Evolutionary conservation across 2,797 vertebrate genomes (phyloP).

Genomic region (Pangasius sanitwongsei): DNA sequence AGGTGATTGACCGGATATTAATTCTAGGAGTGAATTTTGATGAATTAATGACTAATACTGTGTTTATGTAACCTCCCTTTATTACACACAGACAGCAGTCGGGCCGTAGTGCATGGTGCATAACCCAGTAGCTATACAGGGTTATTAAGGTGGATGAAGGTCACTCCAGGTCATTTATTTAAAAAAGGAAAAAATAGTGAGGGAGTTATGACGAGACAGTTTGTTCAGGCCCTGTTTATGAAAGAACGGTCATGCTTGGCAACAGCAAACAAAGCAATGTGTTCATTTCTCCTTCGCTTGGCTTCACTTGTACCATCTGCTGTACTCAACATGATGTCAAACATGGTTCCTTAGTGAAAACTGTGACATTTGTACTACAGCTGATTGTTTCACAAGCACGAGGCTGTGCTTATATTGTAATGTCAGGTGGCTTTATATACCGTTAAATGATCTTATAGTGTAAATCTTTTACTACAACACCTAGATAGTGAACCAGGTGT

Average conservation of each 20-base stretch:
- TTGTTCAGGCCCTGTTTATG: conserved; percentile 35
- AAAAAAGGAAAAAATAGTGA: conserved; percentile 18
- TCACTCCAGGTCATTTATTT: conserved; percentile 40
- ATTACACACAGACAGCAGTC: background rate
- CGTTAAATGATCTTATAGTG: background rate
- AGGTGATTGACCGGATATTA: conserved; percentile 50
- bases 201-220: conserved; percentile 60
- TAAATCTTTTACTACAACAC: background rate
- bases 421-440: background rate
- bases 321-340: conserved; percentile 15
- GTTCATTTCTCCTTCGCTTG: conserved; percentile 3
- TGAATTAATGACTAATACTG: background rate
- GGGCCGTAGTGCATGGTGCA: background rate
- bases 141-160: conserved; percentile 22
- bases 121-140: background rate
- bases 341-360: background rate
- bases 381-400: background rate
- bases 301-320: conserved; percentile 24
- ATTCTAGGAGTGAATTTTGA: background rate
- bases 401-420: background rate
- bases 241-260: conserved; percentile 48
- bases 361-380: background rate
- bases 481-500: background rate
- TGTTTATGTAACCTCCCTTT: background rate
- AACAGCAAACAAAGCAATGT: conserved; percentile 54